phyloP scores from a whole-genome alignment of 2,888 invertebrate genomes.

The Ectemnius cavifrons region DNA sequence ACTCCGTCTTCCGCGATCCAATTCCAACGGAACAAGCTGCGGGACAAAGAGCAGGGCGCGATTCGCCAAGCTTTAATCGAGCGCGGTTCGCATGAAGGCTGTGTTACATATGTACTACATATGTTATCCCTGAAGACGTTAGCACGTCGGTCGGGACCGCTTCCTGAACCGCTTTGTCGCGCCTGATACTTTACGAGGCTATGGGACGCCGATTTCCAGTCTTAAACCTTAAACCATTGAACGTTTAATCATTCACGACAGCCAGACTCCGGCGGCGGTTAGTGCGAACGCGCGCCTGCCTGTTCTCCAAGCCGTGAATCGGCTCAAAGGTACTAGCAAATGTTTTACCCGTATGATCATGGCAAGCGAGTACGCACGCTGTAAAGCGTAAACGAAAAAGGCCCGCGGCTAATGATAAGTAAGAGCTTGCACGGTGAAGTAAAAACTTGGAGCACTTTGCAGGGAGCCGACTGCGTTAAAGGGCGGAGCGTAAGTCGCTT shows the following conservation, averaged over 20 bases:
- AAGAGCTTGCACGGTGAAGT: background rate
- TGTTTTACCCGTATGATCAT: slow-evolving; percentile 15
- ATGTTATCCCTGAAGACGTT: slow-evolving; percentile 32
- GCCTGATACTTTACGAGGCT: slow-evolving; percentile 23
- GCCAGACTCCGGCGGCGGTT: background rate
- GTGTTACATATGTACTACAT: slow-evolving; percentile 22
- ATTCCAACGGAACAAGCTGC: slow-evolving; percentile 25
- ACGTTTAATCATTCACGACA: slow-evolving; percentile 52
- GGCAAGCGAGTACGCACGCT: slow-evolving; percentile 24
- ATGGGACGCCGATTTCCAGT: slow-evolving; percentile 40
- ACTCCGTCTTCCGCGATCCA: slow-evolving; percentile 19
- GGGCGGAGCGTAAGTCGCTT: slow-evolving; percentile 25
- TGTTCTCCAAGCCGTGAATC: slow-evolving; percentile 21
- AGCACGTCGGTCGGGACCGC: slow-evolving; percentile 29
- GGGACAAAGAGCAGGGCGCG: slow-evolving; percentile 40
- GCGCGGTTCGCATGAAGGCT: slow-evolving; percentile 24
- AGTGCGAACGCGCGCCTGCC: slow-evolving; percentile 4
- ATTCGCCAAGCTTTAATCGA: slow-evolving; percentile 50
- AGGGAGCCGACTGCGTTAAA: background rate
- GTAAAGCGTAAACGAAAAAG: no score
- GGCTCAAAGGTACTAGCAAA: slow-evolving; percentile 31
- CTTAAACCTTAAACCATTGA: slow-evolving; percentile 29
- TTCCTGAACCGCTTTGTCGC: slow-evolving; percentile 22
- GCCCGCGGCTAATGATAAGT: slow-evolving; percentile 23
- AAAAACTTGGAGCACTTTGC: no score